Evolutionary conservation across 2,888 invertebrate genomes (phyloP).

Genomic region (Catocala nupta): DNA sequence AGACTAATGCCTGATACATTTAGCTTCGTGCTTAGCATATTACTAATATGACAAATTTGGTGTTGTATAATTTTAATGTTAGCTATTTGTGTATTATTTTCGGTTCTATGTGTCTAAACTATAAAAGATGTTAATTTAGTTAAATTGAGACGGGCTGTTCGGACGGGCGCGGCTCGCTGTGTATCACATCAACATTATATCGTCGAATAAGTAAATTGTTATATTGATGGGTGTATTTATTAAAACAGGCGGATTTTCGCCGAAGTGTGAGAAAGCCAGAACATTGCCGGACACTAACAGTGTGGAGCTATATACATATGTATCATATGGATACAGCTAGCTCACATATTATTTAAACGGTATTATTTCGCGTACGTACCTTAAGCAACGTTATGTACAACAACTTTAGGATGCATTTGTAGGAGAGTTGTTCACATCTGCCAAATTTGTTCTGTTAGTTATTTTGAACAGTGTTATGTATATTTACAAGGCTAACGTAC

Average conservation of each 20-base stretch:
- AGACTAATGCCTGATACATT: conserved; percentile 26
- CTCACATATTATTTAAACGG: background rate
- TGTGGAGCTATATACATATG: background rate
- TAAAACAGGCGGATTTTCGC: background rate
- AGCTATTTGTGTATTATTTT: conserved; percentile 62
- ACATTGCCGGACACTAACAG: conserved; percentile 30
- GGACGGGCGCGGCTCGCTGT: conserved; percentile 33
- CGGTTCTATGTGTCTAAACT: conserved; percentile 57
- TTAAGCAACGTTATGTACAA: background rate
- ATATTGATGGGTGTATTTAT: conserved; percentile 13
- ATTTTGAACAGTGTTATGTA: conserved; percentile 23
- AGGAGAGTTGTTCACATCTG: conserved; percentile 40
- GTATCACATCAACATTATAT: conserved; percentile 5
- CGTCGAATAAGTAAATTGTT: conserved; percentile 7
- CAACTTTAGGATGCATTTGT: conserved; percentile 5
- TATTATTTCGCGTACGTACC: background rate
- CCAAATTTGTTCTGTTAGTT: conserved; percentile 42
- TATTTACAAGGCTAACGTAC: conserved; percentile 20
- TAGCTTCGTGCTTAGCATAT: conserved; percentile 53
- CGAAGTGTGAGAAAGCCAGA: conserved; percentile 22
- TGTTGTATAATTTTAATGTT: conserved; percentile 73
- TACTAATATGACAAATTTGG: conserved; percentile 60
- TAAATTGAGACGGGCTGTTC: conserved; percentile 56
- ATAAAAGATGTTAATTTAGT: conserved; percentile 58
- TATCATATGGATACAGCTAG: background rate